Conservation (phyloP, 2,888 invertebrate genomes). For the Mamestra brassicae region DNA sequence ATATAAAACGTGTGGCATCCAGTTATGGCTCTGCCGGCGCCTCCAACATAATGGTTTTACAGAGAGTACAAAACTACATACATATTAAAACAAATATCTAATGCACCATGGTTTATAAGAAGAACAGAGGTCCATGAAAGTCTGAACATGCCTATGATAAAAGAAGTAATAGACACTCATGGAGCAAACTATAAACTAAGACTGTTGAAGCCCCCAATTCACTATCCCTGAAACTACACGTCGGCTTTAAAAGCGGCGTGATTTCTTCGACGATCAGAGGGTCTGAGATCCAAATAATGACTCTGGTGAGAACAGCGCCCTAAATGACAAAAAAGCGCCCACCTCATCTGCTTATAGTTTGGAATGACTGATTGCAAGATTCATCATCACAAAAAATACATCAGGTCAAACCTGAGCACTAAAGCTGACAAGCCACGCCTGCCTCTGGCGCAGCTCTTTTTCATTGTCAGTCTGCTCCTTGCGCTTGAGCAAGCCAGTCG, state of each 20-base stretch:
- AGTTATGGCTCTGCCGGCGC: no score
- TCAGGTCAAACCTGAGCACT: conserved; percentile 83
- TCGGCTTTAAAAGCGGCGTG: not conserved
- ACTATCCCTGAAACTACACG: not conserved
- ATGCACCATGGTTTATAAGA: not conserved
- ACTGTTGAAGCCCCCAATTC: no score
- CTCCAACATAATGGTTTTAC: not conserved
- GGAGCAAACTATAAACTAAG: no score
- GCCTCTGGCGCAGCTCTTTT: conserved; percentile 80
- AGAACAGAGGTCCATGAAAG: not conserved
- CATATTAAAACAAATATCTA: not conserved
- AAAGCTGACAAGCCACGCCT: conserved; percentile 88
- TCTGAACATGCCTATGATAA: not conserved
- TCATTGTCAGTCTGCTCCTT: conserved; percentile 77
- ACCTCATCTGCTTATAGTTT: not conserved
- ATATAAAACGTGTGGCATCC: no score
- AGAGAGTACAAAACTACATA: not conserved
- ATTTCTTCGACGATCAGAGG: not conserved
- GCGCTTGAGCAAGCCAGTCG: conserved; percentile 75
- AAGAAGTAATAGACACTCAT: not conserved
- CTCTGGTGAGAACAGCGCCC: no score
- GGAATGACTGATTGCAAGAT: not conserved
- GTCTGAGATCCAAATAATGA: not conserved
- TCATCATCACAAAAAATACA: no score
- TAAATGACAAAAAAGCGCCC: not conserved